Base-by-base conservation (phyloP, 2,797 vertebrate species). In the Salmo trutta region DNA sequence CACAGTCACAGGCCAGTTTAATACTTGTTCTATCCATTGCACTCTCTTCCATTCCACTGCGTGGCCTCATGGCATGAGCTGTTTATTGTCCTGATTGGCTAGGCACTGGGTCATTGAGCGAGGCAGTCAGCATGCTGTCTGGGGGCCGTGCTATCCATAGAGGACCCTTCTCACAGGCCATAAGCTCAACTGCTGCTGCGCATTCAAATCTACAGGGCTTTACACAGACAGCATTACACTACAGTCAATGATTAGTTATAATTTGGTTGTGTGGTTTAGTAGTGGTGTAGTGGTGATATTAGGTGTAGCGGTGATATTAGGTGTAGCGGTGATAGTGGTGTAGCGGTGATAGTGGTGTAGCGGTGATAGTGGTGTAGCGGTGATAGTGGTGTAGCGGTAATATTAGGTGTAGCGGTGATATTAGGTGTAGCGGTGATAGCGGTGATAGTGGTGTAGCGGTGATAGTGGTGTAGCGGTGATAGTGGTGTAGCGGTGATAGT, bases 71-170 rank as follows among this genome's bases (percentile, higher is more conserved):
- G 52, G 19, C 53, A 41, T 56, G 14, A 33, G 36, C 10, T 31
- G 67, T 31, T 54, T 10, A 15, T 17, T 71, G 53, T 72, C 29
- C 7, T 5, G n/a, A 69, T 59, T 72, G 56, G 71, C 53, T 33
- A 75, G 14, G 70, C 24, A 79, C 16, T 62, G 70, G 59, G 27
- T n/a, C 21, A 72, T 41, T 52, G 59, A 73, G 33, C 29, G 0
- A 78, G 31, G 19, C 31, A 15, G 21, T 17, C 64, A 41, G 67
- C 15, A 59, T 59, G 14, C 19, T n/a, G 54, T 56, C 54, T 56
- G n/a, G 54, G 41, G 19, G 19, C 56, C 0, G 5, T 56, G 8
- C 56, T 59, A n/a, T 59, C 19, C 56, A 59, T 21, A 21, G 56
- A 59, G 56, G 10, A 47, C 41, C 10, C n/a, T 59, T 29, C 59